These are phyloP conservation scores for Camelus bactrianus DNA, from an alignment of 2,113 vertebrate species.

Conservation along the genomic window DNA sequence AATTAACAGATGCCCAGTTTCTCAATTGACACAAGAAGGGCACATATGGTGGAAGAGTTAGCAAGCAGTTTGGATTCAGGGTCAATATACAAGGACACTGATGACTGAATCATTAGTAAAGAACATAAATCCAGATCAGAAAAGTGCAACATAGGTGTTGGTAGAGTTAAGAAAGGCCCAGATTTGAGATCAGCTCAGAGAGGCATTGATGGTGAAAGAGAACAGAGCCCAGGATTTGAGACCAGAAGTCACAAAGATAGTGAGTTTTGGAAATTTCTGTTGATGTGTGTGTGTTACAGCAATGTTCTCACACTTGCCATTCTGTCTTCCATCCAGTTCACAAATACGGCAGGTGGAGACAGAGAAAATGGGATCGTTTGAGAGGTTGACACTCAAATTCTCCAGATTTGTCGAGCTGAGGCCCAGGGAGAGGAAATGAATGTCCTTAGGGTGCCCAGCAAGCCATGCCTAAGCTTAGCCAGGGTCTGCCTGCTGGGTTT, in stretches of 20 bases:
- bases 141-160: not conserved
- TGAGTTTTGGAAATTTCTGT: not conserved
- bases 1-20: not conserved
- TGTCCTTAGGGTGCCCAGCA: not conserved
- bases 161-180: not conserved
- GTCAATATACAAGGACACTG: not conserved
- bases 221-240: slow-evolving; percentile 15
- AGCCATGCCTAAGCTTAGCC: not conserved
- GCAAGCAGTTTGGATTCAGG: not conserved
- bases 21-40: not conserved
- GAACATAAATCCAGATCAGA: slow-evolving; percentile 12
- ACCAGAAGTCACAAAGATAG: not conserved
- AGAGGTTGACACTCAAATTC: not conserved
- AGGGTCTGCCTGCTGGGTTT: not conserved
- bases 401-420: not conserved
- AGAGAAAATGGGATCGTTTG: not conserved
- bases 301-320: slow-evolving; percentile 17
- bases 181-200: slow-evolving; percentile 36
- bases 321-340: slow-evolving; percentile 9
- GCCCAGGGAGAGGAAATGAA: not conserved
- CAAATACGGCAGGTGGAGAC: not conserved
- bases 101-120: slow-evolving; percentile 7
- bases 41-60: not conserved
- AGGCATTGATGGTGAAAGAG: not conserved
- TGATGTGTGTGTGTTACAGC: not conserved